A percentile compares a stretch with the other conserved stretches of the same genome.
phyloP scores from a whole-genome alignment of 2,888 invertebrate species.

The Crematogaster levior region DNA sequence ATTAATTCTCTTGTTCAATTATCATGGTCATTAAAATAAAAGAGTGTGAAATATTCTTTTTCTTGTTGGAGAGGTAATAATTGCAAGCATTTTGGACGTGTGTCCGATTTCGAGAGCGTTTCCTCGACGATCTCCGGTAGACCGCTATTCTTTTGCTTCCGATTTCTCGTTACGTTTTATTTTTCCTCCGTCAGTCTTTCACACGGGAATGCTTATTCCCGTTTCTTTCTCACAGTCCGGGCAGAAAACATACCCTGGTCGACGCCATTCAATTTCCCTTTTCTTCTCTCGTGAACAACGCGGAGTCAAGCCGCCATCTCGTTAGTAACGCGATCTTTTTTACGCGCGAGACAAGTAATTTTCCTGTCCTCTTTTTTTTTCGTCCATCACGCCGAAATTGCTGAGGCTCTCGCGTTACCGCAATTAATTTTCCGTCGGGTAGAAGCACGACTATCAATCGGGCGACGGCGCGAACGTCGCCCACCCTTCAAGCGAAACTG shows the following conservation, averaged over 20 bases:
- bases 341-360: conserved; percentile 72
- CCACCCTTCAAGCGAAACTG: conserved; percentile 50
- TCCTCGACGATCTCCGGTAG: conserved; percentile 24
- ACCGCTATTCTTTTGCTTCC: conserved; percentile 22
- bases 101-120: conserved; percentile 15
- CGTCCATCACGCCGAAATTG: conserved; percentile 65
- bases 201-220: conserved; percentile 16
- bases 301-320: conserved; percentile 68
- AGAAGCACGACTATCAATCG: conserved; percentile 60
- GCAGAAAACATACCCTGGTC: conserved; percentile 11
- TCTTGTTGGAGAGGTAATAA: not conserved
- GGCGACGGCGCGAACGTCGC: conserved; percentile 24
- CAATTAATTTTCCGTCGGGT: conserved; percentile 59
- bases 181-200: conserved; percentile 28
- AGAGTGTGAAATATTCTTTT: not conserved
- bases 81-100: conserved; percentile 27
- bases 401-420: conserved; percentile 64
- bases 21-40: conserved; percentile 8
- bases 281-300: conserved; percentile 69
- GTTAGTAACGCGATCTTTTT: conserved; percentile 76
- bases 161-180: conserved; percentile 21
- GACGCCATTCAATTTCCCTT: conserved; percentile 67
- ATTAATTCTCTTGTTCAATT: not conserved
- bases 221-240: not conserved
- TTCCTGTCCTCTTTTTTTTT: conserved; percentile 52